Conservation (phyloP, 2,888 invertebrate species). For the Apodemia mormo region DNA sequence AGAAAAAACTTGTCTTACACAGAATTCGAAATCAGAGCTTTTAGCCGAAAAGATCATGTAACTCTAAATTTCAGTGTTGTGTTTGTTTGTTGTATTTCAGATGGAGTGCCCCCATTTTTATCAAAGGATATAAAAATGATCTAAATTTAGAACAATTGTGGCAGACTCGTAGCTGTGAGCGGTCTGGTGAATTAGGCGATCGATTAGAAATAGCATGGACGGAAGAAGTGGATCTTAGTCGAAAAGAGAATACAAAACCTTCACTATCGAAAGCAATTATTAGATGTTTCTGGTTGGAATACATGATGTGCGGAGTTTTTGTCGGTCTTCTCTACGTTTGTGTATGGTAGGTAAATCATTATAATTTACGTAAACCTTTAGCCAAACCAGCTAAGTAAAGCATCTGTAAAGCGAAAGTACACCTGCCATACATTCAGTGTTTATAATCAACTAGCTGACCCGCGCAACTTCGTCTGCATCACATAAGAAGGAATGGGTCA, state of each 20-base stretch:
- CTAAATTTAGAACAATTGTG: constrained; percentile 16
- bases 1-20: too few species aligned
- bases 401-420: too few species aligned
- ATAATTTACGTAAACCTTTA: too few species aligned
- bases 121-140: constrained; percentile 16
- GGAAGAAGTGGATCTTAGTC: constrained; percentile 73
- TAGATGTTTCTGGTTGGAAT: constrained; percentile 82
- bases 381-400: too few species aligned
- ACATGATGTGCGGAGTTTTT: constrained; percentile 80
- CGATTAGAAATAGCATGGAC: constrained; percentile 85
- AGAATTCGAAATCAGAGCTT: too few species aligned
- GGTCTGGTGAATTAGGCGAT: constrained; percentile 84
- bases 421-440: too few species aligned
- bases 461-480: too few species aligned
- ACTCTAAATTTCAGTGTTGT: too few species aligned
- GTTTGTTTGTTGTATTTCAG: constrained; percentile 44
- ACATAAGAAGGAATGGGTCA: too few species aligned
- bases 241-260: constrained; percentile 72
- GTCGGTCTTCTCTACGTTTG: constrained; percentile 79
- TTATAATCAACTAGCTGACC: too few species aligned
- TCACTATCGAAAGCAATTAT: constrained; percentile 81
- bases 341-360: constrained; percentile 71
- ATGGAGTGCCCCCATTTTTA: constrained; percentile 44
- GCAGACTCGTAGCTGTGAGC: constrained; percentile 71
- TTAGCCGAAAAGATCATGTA: too few species aligned